Percentiles rank a stretch among this genome's conserved stretches.
These are phyloP conservation scores for Sebastes kiyomatsui DNA, from an alignment of 2,797 vertebrate genomes.

Conservation along the genomic window DNA sequence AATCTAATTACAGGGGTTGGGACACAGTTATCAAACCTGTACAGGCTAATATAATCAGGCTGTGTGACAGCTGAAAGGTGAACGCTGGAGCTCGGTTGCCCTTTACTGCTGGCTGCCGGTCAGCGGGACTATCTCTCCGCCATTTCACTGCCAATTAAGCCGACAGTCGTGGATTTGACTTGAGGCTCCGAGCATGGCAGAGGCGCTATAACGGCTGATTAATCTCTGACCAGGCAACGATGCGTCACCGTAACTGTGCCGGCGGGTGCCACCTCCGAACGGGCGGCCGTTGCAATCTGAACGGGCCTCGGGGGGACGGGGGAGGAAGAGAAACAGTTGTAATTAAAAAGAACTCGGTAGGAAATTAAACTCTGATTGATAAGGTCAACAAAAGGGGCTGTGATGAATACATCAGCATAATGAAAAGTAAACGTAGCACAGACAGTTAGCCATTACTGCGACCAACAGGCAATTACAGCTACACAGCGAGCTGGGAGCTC, in stretches of 20 bases:
- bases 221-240: conserved; percentile 66
- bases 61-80: conserved; percentile 59
- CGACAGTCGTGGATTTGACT: conserved; percentile 50
- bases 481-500: conserved; percentile 32
- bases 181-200: conserved; percentile 48
- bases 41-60: conserved; percentile 55
- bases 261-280: conserved; percentile 36
- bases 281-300: conserved; percentile 26
- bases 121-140: conserved; percentile 32
- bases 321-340: conserved; percentile 64
- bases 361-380: conserved; percentile 82
- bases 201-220: conserved; percentile 61
- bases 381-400: conserved; percentile 75
- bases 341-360: conserved; percentile 80
- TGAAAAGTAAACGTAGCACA: conserved; percentile 69
- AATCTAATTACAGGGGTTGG: conserved; percentile 55
- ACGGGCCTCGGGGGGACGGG: conserved; percentile 2
- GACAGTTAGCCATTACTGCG: conserved; percentile 49
- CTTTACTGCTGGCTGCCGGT: conserved; percentile 59
- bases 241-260: conserved; percentile 10
- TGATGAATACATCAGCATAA: conserved; percentile 73
- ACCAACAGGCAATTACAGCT: conserved; percentile 69
- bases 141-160: conserved; percentile 74
- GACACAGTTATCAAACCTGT: conserved; percentile 48
- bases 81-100: conserved; percentile 39